These are phyloP conservation scores for Pherbina coryleti DNA, from an alignment of 2,888 invertebrate genomes.

Conservation along the genomic window DNA sequence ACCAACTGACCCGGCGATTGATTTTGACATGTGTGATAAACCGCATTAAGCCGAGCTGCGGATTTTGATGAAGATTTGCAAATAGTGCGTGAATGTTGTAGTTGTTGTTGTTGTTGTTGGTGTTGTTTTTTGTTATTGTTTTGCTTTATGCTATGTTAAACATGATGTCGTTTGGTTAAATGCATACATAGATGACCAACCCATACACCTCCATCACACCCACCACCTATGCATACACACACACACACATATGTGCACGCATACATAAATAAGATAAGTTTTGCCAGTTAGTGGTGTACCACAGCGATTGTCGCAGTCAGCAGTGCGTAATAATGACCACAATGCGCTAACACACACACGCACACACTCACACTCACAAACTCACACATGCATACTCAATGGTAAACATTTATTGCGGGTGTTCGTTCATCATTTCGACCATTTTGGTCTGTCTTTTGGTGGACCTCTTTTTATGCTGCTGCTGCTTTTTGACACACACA, in stretches of 20 bases:
- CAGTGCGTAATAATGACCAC: slow-evolving; percentile 4
- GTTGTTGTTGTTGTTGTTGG: neutral
- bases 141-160: slow-evolving; percentile 1
- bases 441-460: slow-evolving; percentile 3
- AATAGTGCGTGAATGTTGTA: slow-evolving; percentile 9
- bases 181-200: neutral
- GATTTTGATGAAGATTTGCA: slow-evolving; percentile 43
- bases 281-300: slow-evolving; percentile 41
- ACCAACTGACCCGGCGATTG: slow-evolving; percentile 45
- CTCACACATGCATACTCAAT: neutral
- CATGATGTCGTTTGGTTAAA: neutral
- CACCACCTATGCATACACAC: slow-evolving; percentile 7
- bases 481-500: neutral
- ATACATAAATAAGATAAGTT: slow-evolving; percentile 44
- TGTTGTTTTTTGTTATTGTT: neutral
- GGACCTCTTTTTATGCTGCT: neutral
- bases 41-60: slow-evolving; percentile 37
- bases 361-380: neutral
- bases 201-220: slow-evolving; percentile 27
- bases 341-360: neutral
- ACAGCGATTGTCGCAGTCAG: slow-evolving; percentile 22
- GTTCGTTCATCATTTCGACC: neutral
- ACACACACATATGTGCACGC: neutral
- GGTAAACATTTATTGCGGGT: neutral
- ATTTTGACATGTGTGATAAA: slow-evolving; percentile 47